Base-by-base conservation (phyloP, 2,113 vertebrate species). In the Patagioenas fasciata region DNA sequence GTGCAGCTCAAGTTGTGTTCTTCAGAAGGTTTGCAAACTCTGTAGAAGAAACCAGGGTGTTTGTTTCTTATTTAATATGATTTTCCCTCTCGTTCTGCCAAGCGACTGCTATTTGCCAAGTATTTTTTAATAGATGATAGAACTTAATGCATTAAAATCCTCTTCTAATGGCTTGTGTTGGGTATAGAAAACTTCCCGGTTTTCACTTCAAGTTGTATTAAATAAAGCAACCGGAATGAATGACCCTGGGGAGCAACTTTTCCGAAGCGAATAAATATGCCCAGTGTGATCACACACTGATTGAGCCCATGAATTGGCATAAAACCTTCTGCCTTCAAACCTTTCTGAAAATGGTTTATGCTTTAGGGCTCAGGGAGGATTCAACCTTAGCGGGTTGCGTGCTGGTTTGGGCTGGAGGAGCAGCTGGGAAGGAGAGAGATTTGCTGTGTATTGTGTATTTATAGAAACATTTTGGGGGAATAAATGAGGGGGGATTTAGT, bases 151-250 rank as follows among this genome's bases (percentile, higher is more conserved):
- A 64, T 94, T 62, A 9, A 78, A 71, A 50, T 66, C 51, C 47
- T 58, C 32, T 80, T 50, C 56, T 84, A 47, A 61, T 69, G 64
- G 75, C 44, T 42, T 0, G 77, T 57, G n/a, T n/a, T 50, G 51
- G 17, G 20, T 70, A 4, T 21, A 25, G 47, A 78, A 86, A 71
- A 36, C n/a, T 29, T 31, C 21, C 57, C 12, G 65, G 7, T 38
- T 93, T 89, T 96, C 7, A 0, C 34, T 88, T 75, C 3, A 50
- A 79, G 48, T 72, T n/a, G n/a, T 67, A n/a, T 86, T 89, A 93
- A 96, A 60, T 91, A 24, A 94, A 88, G 73, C 67, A 80, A n/a
- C 73, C 91, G 88, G 70, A 82, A 85, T 79, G 70, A 80, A 67
- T 75, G 81, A 81, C 57, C 38, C 74, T 34, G 73, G 88, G 90